Conservation (phyloP, 2,888 invertebrate species). For the Idaea aversata region DNA sequence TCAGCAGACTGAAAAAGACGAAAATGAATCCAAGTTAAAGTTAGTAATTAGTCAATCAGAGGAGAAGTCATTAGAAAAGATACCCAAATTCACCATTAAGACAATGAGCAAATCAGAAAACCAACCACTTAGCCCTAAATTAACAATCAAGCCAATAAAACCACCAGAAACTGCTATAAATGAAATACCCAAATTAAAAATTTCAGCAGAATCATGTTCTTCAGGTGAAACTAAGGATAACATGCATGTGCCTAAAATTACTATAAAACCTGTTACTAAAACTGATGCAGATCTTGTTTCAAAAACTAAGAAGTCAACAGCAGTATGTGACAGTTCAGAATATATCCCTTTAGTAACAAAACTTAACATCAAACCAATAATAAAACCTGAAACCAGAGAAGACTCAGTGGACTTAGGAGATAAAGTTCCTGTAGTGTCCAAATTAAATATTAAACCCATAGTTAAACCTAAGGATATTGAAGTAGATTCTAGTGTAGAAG, state of each 20-base stretch:
- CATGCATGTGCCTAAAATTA: slow-evolving; percentile 79
- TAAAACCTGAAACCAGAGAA: slow-evolving; percentile 65
- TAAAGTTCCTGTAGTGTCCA: slow-evolving; percentile 76
- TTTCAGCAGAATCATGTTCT: slow-evolving; percentile 49
- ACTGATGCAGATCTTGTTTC: slow-evolving; percentile 43
- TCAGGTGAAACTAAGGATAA: slow-evolving; percentile 56
- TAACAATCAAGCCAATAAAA: slow-evolving; percentile 74
- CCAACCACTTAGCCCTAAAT: slow-evolving; percentile 70
- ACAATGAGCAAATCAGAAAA: slow-evolving; percentile 59
- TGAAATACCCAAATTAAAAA: slow-evolving; percentile 52
- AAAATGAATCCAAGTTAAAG: slow-evolving; percentile 64
- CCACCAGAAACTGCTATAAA: slow-evolving; percentile 46
- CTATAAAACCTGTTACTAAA: slow-evolving; percentile 76
- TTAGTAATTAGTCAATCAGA: slow-evolving; percentile 64
- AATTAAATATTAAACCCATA: slow-evolving; percentile 79
- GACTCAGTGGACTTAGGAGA: slow-evolving; percentile 53
- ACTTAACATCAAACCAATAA: slow-evolving; percentile 71
- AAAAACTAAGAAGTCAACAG: slow-evolving; percentile 48
- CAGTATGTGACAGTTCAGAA: slow-evolving; percentile 52
- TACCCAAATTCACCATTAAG: slow-evolving; percentile 73
- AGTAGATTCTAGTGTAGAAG: slow-evolving; percentile 67
- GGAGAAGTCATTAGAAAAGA: slow-evolving; percentile 57
- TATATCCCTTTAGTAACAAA: slow-evolving; percentile 68
- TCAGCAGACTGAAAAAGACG: slow-evolving; percentile 58
- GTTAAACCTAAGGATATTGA: slow-evolving; percentile 73